These are phyloP conservation scores for Pseudopodoces humilis DNA, from an alignment of 2,113 vertebrate genomes.

Conservation along the genomic window DNA sequence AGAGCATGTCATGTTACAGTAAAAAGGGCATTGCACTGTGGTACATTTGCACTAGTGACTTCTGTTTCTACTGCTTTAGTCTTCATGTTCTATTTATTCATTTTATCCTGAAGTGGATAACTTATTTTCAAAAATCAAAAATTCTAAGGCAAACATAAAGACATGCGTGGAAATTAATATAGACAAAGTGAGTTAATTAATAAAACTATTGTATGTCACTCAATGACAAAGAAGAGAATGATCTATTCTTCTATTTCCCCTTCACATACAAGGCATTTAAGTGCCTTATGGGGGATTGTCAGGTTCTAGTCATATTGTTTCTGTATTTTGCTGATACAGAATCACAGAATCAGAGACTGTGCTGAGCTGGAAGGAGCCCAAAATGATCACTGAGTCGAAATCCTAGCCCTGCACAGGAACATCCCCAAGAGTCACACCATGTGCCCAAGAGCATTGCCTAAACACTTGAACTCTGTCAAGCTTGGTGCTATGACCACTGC, in stretches of 20 bases:
- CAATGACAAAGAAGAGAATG: background rate
- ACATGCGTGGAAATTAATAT: background rate
- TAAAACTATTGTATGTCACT: background rate
- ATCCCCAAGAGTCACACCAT: background rate
- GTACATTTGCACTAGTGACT: background rate
- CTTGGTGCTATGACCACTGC: background rate
- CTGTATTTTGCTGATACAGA: background rate
- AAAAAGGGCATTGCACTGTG: background rate
- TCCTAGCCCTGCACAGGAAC: background rate
- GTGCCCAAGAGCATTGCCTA: background rate
- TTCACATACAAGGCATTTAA: background rate
- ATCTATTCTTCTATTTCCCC: background rate
- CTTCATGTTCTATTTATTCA: background rate
- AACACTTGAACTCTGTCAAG: background rate
- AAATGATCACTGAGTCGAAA: accelerated
- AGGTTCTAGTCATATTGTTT: accelerated
- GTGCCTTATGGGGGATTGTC: background rate
- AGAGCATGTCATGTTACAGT: background rate
- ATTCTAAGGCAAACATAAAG: background rate
- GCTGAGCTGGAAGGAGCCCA: background rate
- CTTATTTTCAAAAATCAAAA: background rate
- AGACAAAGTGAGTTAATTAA: background rate
- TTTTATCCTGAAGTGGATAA: background rate
- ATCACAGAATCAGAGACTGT: background rate
- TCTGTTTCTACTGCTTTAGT: background rate